Evolutionary conservation across 2,797 vertebrate species (phyloP).

Genomic region (Cygnus olor): DNA sequence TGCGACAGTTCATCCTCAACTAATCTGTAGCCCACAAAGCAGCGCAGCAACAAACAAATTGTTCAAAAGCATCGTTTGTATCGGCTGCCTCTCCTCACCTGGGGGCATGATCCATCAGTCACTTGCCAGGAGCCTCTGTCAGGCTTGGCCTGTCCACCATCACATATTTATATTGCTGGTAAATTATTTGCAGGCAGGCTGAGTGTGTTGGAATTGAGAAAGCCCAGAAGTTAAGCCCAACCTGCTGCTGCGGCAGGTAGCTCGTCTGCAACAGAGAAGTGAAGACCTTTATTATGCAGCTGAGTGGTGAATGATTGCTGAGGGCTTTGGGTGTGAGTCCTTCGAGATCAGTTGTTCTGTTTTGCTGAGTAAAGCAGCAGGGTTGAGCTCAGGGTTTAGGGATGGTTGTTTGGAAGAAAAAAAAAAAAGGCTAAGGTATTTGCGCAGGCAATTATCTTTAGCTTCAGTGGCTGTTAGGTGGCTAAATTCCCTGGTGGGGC

Average conservation of each 20-base stretch:
- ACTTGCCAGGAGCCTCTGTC: background rate
- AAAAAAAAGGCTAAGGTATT: background rate
- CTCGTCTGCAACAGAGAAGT: background rate
- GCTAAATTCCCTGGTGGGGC: background rate
- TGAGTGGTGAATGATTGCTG: background rate
- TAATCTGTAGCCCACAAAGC: background rate
- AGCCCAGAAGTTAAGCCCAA: background rate
- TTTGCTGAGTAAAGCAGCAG: background rate
- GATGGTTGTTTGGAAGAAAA: background rate
- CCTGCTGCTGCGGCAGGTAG: background rate
- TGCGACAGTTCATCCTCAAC: background rate
- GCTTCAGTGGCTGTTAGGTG: background rate
- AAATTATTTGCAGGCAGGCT: background rate
- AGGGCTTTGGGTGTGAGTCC: background rate
- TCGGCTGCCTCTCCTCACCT: background rate
- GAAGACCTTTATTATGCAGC: background rate
- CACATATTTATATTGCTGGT: background rate
- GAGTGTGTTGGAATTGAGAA: background rate
- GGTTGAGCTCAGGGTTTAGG: background rate
- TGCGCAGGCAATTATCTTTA: background rate
- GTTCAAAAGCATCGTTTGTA: background rate
- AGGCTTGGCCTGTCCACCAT: background rate
- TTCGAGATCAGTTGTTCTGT: background rate
- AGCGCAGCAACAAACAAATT: background rate
- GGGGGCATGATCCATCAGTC: background rate